phyloP scores from a whole-genome alignment of 2,888 invertebrate species.

The Encarsia formosa region DNA sequence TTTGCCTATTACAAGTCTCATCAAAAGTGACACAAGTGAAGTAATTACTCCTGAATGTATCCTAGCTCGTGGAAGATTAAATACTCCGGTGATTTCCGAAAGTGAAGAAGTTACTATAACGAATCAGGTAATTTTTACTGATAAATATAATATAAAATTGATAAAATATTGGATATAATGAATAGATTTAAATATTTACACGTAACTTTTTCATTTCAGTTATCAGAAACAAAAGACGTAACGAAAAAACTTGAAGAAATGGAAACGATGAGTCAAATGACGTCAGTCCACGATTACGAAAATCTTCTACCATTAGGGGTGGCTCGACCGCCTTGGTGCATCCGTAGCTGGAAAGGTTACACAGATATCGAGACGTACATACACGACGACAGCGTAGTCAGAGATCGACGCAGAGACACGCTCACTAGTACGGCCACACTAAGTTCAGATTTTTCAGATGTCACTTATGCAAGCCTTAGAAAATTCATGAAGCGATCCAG shows the following conservation, averaged over 20 bases:
- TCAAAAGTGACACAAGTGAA: slow-evolving; percentile 10
- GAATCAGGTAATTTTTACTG: slow-evolving; percentile 13
- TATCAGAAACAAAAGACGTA: slow-evolving; percentile 14
- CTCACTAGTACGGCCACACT: slow-evolving; percentile 54
- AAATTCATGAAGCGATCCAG: slow-evolving; percentile 34
- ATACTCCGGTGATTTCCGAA: slow-evolving; percentile 30
- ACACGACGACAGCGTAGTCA: slow-evolving; percentile 61
- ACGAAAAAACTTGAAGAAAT: slow-evolving; percentile 32
- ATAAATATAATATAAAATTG: too few relatives aligned
- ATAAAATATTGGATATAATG: background rate
- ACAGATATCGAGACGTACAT: slow-evolving; percentile 63
- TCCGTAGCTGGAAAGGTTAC: slow-evolving; percentile 64
- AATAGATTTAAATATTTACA: background rate
- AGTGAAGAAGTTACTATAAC: slow-evolving; percentile 9
- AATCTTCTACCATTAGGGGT: slow-evolving; percentile 64
- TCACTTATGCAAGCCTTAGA: slow-evolving; percentile 35
- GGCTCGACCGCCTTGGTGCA: slow-evolving; percentile 62
- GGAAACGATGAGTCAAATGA: slow-evolving; percentile 52
- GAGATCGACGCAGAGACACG: slow-evolving; percentile 55
- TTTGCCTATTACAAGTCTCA: slow-evolving; percentile 16
- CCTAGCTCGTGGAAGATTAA: slow-evolving; percentile 31
- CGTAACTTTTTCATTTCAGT: slow-evolving; percentile 2
- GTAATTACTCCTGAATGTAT: slow-evolving; percentile 27
- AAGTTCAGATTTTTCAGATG: slow-evolving; percentile 54
- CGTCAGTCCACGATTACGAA: slow-evolving; percentile 65